Conservation (phyloP, 2,888 invertebrate species). For the Nineta flava region DNA sequence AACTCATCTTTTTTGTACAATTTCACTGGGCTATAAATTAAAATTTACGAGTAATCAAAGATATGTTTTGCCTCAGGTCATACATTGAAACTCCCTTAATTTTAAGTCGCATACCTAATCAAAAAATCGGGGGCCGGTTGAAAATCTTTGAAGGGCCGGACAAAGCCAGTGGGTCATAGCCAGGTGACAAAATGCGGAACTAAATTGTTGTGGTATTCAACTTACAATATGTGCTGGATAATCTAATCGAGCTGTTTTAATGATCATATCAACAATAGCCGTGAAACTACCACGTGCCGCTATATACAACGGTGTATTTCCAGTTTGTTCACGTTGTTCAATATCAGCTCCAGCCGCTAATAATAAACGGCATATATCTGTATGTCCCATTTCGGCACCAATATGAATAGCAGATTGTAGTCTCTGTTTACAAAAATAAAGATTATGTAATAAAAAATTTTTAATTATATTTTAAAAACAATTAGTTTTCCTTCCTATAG, state of each 20-base stretch:
- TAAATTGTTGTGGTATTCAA: too few species aligned
- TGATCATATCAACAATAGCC: constrained; percentile 68
- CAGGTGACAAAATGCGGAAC: too few species aligned
- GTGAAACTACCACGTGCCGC: constrained; percentile 71
- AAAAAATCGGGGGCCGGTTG: too few species aligned
- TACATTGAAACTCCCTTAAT: too few species aligned
- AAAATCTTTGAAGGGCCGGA: too few species aligned
- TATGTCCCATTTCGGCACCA: constrained; percentile 54
- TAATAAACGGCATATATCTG: constrained; percentile 43
- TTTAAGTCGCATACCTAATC: too few species aligned
- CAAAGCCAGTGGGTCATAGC: too few species aligned
- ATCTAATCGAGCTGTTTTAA: constrained; percentile 54
- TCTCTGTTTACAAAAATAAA: constrained; percentile 32
- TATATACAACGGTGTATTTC: constrained; percentile 55
- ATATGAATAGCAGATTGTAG: constrained; percentile 65
- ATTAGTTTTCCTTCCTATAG: neutral
- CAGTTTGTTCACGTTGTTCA: constrained; percentile 44
- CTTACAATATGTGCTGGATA: constrained; percentile 33
- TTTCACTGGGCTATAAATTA: too few species aligned
- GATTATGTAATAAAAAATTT: too few species aligned
- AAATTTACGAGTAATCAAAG: too few species aligned
- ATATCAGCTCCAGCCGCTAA: constrained; percentile 48
- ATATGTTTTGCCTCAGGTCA: too few species aligned
- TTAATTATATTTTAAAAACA: neutral
- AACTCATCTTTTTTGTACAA: too few species aligned